These are phyloP conservation scores for Cheilosia urbana DNA, from an alignment of 2,888 invertebrate species.

Conservation along the genomic window DNA sequence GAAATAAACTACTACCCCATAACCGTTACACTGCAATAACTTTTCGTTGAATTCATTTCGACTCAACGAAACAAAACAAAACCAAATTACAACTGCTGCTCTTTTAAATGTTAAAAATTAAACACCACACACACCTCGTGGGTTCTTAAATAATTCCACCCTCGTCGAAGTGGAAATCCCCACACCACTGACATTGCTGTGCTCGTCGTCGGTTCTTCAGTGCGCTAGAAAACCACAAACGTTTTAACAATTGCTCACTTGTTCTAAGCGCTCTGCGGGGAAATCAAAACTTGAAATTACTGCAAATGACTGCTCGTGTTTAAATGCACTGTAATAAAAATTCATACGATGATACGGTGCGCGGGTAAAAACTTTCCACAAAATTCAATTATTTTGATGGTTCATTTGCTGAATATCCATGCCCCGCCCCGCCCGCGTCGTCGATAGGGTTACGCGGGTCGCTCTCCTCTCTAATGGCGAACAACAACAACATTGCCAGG, in stretches of 20 bases:
- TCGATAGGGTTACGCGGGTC: slow-evolving; percentile 42
- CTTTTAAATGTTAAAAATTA: slow-evolving; percentile 53
- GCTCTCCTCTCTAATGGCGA: not conserved
- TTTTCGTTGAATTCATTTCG: slow-evolving; percentile 54
- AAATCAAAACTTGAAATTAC: slow-evolving; percentile 75
- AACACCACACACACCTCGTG: not conserved
- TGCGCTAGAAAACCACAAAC: slow-evolving; percentile 49
- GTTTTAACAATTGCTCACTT: slow-evolving; percentile 72
- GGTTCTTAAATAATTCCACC: slow-evolving; percentile 44
- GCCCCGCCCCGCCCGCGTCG: too few relatives aligned
- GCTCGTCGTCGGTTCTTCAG: not conserved
- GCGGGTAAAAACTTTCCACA: not conserved
- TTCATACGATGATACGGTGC: slow-evolving; percentile 48
- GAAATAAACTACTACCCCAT: slow-evolving; percentile 31
- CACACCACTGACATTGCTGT: not conserved
- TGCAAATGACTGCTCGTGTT: slow-evolving; percentile 69
- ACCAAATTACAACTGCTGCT: slow-evolving; percentile 31
- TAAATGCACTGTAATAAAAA: slow-evolving; percentile 67
- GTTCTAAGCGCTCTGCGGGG: slow-evolving; percentile 69
- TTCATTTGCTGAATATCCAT: slow-evolving; percentile 55
- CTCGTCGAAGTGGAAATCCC: not conserved
- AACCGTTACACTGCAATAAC: slow-evolving; percentile 44
- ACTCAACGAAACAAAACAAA: slow-evolving; percentile 28
- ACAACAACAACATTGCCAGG: not conserved
- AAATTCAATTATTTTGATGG: slow-evolving; percentile 74